phyloP scores from a whole-genome alignment of 2,888 invertebrate species.

The Myopa testacea region DNA sequence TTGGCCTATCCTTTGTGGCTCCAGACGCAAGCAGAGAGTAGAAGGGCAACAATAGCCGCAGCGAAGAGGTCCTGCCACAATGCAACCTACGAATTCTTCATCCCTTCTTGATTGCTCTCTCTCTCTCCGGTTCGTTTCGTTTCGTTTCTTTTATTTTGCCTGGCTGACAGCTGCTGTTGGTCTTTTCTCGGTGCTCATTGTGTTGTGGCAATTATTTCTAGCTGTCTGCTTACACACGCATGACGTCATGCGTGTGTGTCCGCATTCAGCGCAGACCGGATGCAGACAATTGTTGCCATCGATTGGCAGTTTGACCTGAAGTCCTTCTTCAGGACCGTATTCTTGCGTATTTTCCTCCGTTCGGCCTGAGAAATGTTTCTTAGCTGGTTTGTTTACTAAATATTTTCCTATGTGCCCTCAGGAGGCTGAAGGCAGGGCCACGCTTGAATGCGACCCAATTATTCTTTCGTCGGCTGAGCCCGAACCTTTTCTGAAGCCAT shows the following conservation, averaged over 20 bases:
- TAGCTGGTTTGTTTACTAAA: conserved; percentile 35
- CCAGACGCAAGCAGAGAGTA: conserved; percentile 3
- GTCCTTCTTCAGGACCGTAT: neutral
- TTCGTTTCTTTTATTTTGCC: neutral
- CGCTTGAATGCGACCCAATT: neutral
- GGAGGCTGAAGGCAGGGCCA: neutral
- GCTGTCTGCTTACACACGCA: neutral
- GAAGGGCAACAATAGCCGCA: neutral
- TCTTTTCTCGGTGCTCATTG: conserved; percentile 33
- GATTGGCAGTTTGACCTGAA: conserved; percentile 27
- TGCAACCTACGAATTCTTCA: too few species aligned
- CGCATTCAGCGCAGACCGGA: conserved; percentile 3
- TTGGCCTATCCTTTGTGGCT: conserved; percentile 23
- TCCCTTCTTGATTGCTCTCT: too few species aligned
- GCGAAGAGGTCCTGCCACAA: too few species aligned
- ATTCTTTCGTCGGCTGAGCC: neutral
- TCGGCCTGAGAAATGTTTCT: conserved; percentile 4
- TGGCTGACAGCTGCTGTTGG: conserved; percentile 34
- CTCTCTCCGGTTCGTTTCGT: too few species aligned
- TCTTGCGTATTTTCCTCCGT: neutral
- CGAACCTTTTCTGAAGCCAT: neutral
- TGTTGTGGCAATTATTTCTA: conserved; percentile 26
- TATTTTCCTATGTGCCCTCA: conserved; percentile 23
- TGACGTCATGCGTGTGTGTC: conserved; percentile 17
- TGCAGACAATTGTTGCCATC: conserved; percentile 29